Evolutionary conservation across 1,140 invertebrate genomes (phyloP).

Genomic region (Carcinoscorpius rotundicauda): DNA sequence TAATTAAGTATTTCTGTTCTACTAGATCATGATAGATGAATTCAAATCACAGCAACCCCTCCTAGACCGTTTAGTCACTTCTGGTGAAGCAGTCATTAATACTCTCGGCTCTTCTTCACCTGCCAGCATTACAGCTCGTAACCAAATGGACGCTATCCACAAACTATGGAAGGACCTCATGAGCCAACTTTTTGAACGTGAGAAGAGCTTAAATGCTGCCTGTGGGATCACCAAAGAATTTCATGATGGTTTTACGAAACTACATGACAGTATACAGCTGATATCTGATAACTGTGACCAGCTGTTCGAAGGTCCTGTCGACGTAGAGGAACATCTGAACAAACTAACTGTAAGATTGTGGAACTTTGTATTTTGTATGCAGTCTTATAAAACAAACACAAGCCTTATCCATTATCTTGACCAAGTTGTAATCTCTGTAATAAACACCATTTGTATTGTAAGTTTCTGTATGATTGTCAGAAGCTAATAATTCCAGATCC

Average conservation of each 20-base stretch:
- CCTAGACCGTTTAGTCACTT: slow-evolving; percentile 66
- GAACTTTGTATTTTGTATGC: neutral
- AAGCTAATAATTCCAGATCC: too few species aligned
- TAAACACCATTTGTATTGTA: too few species aligned
- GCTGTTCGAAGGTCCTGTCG: slow-evolving; percentile 45
- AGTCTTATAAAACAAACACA: slow-evolving; percentile 53
- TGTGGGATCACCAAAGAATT: slow-evolving; percentile 81
- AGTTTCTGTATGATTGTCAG: too few species aligned
- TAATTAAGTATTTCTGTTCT: slow-evolving; percentile 33
- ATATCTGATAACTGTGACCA: slow-evolving; percentile 78
- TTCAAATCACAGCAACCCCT: slow-evolving; percentile 81
- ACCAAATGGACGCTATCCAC: slow-evolving; percentile 37
- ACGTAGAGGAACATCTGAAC: slow-evolving; percentile 72
- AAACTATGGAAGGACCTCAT: slow-evolving; percentile 64
- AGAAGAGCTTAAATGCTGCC: slow-evolving; percentile 68
- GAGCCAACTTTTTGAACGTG: slow-evolving; percentile 62
- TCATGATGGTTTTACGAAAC: slow-evolving; percentile 63
- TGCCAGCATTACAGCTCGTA: slow-evolving; percentile 55
- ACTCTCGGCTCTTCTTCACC: slow-evolving; percentile 53
- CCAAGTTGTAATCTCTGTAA: too few species aligned
- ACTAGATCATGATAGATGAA: slow-evolving; percentile 75
- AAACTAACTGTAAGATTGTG: slow-evolving; percentile 44
- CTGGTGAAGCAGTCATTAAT: slow-evolving; percentile 59
- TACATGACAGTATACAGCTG: slow-evolving; percentile 64
- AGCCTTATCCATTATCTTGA: too few species aligned